Conservation (phyloP, 2,113 vertebrate species). For the Jaculus jaculus region DNA sequence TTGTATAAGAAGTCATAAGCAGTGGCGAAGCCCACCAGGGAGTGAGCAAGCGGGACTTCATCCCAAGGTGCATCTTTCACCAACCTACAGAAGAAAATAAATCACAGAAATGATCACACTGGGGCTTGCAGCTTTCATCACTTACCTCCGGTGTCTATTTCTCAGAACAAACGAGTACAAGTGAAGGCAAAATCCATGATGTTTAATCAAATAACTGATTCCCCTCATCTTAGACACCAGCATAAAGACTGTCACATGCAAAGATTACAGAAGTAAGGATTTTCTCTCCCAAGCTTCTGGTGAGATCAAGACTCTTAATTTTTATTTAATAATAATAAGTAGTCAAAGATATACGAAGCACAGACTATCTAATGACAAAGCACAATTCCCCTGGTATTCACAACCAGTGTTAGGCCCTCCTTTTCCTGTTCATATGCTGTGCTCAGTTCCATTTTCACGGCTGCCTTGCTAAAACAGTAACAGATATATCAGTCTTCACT, state of each 20-base stretch:
- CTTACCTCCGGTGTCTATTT: background rate
- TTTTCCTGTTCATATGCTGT: background rate
- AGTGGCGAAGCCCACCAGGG: slow-evolving; percentile 97
- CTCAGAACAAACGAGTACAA: background rate
- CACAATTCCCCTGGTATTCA: background rate
- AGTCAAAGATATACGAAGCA: background rate
- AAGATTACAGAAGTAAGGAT: background rate
- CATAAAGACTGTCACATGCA: background rate
- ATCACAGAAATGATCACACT: slow-evolving; percentile 41
- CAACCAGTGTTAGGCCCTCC: background rate
- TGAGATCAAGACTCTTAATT: background rate
- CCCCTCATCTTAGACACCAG: background rate
- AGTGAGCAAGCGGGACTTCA: slow-evolving; percentile 97
- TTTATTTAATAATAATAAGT: background rate
- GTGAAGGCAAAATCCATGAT: background rate
- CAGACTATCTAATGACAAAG: background rate
- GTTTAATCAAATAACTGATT: background rate
- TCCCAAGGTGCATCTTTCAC: slow-evolving; percentile 99
- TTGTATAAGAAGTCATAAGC: slow-evolving; percentile 97
- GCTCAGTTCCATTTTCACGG: background rate
- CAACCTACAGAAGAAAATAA: slow-evolving; percentile 88
- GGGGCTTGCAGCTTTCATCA: background rate
- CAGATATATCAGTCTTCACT: background rate
- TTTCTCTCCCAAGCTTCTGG: background rate
- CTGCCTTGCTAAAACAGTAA: background rate